Base-by-base conservation (phyloP, 35 echinoderm and acorn worm species). In the Nesometra sesokonis region DNA sequence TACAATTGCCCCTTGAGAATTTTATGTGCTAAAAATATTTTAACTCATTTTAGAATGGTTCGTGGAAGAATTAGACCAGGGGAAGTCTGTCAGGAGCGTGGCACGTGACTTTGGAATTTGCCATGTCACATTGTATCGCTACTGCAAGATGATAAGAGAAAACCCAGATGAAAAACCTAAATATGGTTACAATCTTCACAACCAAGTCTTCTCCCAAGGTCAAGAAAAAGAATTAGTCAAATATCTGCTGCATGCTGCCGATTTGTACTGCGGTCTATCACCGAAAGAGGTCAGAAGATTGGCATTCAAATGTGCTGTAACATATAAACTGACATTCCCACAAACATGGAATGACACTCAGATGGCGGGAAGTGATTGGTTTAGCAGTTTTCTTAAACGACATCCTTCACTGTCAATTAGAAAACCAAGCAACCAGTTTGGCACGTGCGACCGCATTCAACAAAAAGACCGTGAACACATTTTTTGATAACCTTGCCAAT, bases 371-470 rank as follows among this genome's bases (percentile, higher is more conserved):
- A 36, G n/a, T 36, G 82, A 84, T 36, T 84, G 82, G 82, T 84
- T 84, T 84, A 30, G 35, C 30, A 46, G 82, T 36, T 84, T 84
- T 40, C 32, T 84, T 32, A 36, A 11, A 19, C 82, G 82, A 36
- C 35, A 84, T 46, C 34, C 82, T 39, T 46, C 34, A 43, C 15
- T 43, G 39, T 43, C 39, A 43, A 43, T 43, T 43, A 43, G n/a
- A n/a, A n/a, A n/a, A n/a, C n/a, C 77, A 78, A 78, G 77, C 77
- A 78, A 78, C 77, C n/a, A 78, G 77, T 78, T 78, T 78, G n/a
- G 77, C 77, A 78, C 77, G n/a, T n/a, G n/a, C n/a, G n/a, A n/a
- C n/a, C 32, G 32, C n/a, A 30, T 78, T 78, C 77, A 78, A 78
- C 32, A 33, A 78, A 33, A 33, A 5, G 32, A 78, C n/a, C 77